Evolutionary conservation across 2,888 invertebrate species (phyloP), one percentile per base, ranked within the genome.

Genomic region (Coleophora flavipennella): DNA sequence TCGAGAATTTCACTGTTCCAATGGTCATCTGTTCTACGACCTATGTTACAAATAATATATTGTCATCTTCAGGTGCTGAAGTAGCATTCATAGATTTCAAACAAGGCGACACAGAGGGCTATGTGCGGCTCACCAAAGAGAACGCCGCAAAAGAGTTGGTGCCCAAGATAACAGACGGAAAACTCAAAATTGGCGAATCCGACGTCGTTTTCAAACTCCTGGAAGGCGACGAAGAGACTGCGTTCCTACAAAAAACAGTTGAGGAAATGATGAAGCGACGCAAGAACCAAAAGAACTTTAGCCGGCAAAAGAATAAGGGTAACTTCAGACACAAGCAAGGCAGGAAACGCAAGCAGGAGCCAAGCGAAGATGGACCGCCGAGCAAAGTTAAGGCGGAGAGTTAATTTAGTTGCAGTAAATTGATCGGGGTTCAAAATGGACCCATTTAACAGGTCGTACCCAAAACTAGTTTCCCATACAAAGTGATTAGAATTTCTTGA

Each of bases 81-180:
- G 80, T 92, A 35, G 91, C 91, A 0, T 96, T 87, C 63, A 87
- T 95, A 45, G 93, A 94, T 61, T 94, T 89, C 64, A 89, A 88
- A 50, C 88, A 88, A 38, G 94, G 93, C 0, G 90, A 93, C 48
- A 74, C 86, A 3, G 88, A 90, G 53, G 95, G 92, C 1, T 91
- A 90, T 74, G 83, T 93, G 12, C 87, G 95, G 32, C 85, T 94
- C 38, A 70, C 87, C 2, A 89, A 89, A 44, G 92, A 92, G 57
- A 89, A 92, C 61, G 72, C 87, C 7, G 94, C 92, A 0, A 87
- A 88, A 45, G 86, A 87, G 39, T 67, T 92, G 38, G 57, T 87
- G 12, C 88, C 88, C 33, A 90, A 91, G 62, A 69, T 92, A 35
- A 79, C 87, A 1, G 89, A 90, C 39, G 87, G 87, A 1, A 90